Conservation (phyloP, 2,888 invertebrate species). For the Spilarctia lutea region DNA sequence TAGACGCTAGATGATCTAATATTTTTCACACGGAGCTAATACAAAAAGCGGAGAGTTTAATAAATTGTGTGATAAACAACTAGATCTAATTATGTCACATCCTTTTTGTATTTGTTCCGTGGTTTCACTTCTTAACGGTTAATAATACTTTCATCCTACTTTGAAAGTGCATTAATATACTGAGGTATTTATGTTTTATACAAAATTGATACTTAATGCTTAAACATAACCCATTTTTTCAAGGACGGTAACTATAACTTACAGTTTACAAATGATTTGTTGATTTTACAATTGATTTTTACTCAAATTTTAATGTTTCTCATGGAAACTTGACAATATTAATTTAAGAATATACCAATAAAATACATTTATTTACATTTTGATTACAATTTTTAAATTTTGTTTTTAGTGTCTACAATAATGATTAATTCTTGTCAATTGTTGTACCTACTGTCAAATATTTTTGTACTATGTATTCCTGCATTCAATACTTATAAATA, state of each 20-base stretch:
- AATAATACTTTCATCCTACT: slow-evolving; percentile 35
- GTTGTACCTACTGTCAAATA: slow-evolving; percentile 29
- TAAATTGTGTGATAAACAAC: too few relatives aligned
- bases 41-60: too few relatives aligned
- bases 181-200: slow-evolving; percentile 47
- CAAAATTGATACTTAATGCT: slow-evolving; percentile 26
- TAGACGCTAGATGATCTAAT: slow-evolving; percentile 3
- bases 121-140: neutral
- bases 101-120: too few relatives aligned
- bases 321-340: neutral
- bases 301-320: neutral
- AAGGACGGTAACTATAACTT: slow-evolving; percentile 55
- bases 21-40: neutral
- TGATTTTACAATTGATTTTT: neutral
- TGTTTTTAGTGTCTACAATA: neutral
- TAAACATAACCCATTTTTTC: slow-evolving; percentile 40
- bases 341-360: neutral
- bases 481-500: slow-evolving; percentile 12
- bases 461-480: slow-evolving; percentile 53
- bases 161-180: slow-evolving; percentile 28
- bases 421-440: slow-evolving; percentile 14
- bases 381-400: neutral
- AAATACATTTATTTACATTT: slow-evolving; percentile 29
- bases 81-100: too few relatives aligned
- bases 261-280: neutral